Conservation (phyloP, 2,797 vertebrate species). For the Propithecus deckenii region DNA sequence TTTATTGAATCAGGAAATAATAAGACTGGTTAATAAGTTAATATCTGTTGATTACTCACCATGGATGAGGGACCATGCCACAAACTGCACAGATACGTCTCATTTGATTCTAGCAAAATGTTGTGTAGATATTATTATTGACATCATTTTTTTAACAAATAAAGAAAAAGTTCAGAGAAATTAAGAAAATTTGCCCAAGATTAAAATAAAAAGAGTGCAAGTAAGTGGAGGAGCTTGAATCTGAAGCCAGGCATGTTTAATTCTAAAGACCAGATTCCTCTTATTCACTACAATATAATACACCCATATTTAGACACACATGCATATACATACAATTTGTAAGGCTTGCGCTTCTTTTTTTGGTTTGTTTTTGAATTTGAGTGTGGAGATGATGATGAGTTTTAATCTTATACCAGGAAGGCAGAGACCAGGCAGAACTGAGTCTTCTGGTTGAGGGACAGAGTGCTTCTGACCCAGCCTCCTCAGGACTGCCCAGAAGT, state of each 20-base stretch:
- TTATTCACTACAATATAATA: not conserved
- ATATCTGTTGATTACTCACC: not conserved
- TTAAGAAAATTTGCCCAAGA: slow-evolving; percentile 18
- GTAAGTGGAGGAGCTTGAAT: not conserved
- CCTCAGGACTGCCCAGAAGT: not conserved
- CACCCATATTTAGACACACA: not conserved
- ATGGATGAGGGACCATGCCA: not conserved
- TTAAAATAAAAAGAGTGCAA: not conserved
- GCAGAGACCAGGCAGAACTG: not conserved
- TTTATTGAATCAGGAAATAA: slow-evolving; percentile 14
- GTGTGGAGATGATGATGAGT: not conserved
- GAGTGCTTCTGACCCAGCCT: not conserved
- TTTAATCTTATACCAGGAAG: not conserved
- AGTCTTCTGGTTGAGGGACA: not conserved
- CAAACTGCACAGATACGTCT: not conserved
- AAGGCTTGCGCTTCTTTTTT: not conserved
- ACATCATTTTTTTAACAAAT: not conserved
- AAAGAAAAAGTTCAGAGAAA: slow-evolving; percentile 1
- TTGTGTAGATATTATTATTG: not conserved
- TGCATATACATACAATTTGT: not conserved
- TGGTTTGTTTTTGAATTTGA: not conserved
- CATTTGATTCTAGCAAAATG: not conserved
- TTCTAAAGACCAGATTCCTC: slow-evolving; percentile 13
- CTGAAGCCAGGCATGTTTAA: not conserved
- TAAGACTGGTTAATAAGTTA: slow-evolving; percentile 11